Conservation (phyloP, 2,113 vertebrate species). For the Eretmochelys imbricata region DNA sequence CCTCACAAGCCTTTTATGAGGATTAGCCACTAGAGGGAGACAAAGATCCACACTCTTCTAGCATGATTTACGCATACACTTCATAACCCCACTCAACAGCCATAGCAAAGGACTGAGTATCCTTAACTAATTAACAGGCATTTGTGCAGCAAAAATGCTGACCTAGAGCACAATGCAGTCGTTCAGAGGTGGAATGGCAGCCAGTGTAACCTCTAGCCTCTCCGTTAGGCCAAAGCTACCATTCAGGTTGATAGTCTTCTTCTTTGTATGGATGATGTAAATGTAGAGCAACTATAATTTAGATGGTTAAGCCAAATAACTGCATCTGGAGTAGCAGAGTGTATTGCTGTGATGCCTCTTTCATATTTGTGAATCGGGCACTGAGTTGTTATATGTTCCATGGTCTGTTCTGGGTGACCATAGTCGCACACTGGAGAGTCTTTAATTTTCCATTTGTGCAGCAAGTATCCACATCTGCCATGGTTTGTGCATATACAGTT, state of each 20-base stretch:
- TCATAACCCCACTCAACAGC: neutral
- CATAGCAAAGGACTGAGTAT: neutral
- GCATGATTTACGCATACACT: neutral
- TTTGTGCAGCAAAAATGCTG: neutral
- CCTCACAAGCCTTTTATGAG: neutral
- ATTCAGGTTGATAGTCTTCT: neutral
- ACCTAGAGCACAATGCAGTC: neutral
- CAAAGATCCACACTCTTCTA: neutral
- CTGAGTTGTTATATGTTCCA: too few species aligned
- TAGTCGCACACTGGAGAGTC: too few species aligned
- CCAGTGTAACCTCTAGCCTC: neutral
- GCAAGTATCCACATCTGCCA: too few species aligned
- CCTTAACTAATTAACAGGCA: neutral
- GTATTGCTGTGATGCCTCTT: too few species aligned
- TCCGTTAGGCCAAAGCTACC: neutral
- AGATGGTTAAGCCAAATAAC: too few species aligned
- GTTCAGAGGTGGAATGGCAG: neutral
- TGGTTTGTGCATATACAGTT: too few species aligned
- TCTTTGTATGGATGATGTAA: too few species aligned
- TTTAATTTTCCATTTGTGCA: too few species aligned
- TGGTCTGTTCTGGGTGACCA: too few species aligned
- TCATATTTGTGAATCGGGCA: too few species aligned
- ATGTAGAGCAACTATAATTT: too few species aligned
- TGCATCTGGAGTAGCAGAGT: too few species aligned
- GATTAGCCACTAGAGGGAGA: neutral